phyloP scores from a whole-genome alignment of 2,888 invertebrate genomes.

The Adelognathus sp. region DNA sequence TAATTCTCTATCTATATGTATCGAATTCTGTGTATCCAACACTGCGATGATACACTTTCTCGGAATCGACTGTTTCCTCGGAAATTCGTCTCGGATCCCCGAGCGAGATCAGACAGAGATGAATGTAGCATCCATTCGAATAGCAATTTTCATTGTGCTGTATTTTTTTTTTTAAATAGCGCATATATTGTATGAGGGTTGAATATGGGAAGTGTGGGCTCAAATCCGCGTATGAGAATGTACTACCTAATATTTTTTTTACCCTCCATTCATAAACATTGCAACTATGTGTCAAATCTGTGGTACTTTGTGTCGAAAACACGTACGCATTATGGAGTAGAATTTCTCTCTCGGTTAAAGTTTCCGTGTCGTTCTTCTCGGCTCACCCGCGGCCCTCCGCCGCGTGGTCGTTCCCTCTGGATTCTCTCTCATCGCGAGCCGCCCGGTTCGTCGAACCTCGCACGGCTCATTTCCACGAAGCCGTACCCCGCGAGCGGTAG shows the following conservation, averaged over 20 bases:
- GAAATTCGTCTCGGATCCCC: conserved; percentile 30
- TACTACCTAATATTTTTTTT: background rate
- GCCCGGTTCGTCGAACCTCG: conserved; percentile 51
- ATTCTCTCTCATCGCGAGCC: conserved; percentile 37
- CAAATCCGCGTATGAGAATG: no score
- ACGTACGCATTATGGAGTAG: conserved; percentile 34
- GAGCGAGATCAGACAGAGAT: background rate
- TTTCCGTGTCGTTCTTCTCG: conserved; percentile 1
- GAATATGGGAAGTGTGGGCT: no score
- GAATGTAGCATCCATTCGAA: no score
- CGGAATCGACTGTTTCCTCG: conserved; percentile 41
- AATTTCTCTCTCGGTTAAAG: conserved; percentile 1
- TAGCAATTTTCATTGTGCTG: no score
- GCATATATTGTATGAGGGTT: no score
- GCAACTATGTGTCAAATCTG: conserved; percentile 2
- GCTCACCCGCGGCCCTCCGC: background rate
- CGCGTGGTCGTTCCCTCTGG: conserved; percentile 26
- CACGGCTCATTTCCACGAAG: conserved; percentile 47
- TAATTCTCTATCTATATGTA: conserved; percentile 27
- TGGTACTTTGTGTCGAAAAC: conserved; percentile 27
- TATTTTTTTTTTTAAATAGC: no score
- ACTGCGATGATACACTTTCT: conserved; percentile 41
- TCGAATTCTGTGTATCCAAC: background rate
- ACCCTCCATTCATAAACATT: background rate
- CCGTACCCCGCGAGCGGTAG: conserved; percentile 44